Conservation (phyloP, 1,140 invertebrate species). For the Bicyclus anynana region DNA sequence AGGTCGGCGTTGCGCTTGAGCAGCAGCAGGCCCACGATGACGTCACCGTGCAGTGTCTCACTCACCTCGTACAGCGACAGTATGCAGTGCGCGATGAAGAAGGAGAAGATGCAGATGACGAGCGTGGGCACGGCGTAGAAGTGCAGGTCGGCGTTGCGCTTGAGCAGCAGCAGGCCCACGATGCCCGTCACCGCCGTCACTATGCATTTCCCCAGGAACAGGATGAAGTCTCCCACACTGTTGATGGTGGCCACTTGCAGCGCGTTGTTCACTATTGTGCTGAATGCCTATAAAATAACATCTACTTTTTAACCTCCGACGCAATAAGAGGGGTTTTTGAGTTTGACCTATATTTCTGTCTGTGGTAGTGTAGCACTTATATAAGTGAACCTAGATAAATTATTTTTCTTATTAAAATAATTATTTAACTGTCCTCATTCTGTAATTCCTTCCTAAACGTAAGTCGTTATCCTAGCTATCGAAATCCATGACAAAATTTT, state of each 20-base stretch:
- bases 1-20: conserved; percentile 84
- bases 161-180: conserved; percentile 85
- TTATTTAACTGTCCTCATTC: too few species aligned
- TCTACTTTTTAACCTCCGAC: background rate
- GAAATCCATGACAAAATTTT: too few species aligned
- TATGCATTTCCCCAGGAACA: conserved; percentile 95
- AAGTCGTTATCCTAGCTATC: too few species aligned
- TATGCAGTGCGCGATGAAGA: conserved; percentile 95
- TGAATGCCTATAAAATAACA: conserved; percentile 83
- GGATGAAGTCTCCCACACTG: conserved; percentile 94
- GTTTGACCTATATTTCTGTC: too few species aligned
- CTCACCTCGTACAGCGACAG: conserved; percentile 94
- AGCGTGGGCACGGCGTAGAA: conserved; percentile 93
- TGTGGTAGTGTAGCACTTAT: too few species aligned
- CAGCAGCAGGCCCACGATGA: conserved; percentile 84
- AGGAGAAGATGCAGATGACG: conserved; percentile 92
- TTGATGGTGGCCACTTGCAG: conserved; percentile 95
- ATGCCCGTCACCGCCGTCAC: conserved; percentile 88
- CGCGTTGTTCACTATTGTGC: conserved; percentile 88
- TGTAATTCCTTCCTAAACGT: too few species aligned
- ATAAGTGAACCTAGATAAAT: too few species aligned
- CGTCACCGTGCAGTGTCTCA: conserved; percentile 81
- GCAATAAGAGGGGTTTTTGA: too few species aligned
- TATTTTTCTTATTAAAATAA: too few species aligned
- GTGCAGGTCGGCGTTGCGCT: conserved; percentile 83